These are phyloP conservation scores for Mimachlamys varia DNA, from an alignment of 2,888 invertebrate genomes.

Conservation along the genomic window DNA sequence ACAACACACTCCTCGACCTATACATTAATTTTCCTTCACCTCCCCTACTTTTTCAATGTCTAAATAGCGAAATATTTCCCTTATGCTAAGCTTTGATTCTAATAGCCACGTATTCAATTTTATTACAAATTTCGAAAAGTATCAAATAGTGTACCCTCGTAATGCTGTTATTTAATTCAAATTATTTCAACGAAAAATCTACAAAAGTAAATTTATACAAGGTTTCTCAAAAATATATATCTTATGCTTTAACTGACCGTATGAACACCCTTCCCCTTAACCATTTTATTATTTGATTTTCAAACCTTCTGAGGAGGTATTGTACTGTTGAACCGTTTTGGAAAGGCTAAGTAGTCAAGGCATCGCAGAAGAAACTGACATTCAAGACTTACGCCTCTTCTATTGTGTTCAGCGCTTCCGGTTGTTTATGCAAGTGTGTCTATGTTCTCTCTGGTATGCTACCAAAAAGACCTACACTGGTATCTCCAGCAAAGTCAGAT, in stretches of 20 bases:
- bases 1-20: background rate
- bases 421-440: background rate
- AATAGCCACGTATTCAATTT: no score
- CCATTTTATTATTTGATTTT: background rate
- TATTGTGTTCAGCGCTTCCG: conserved; percentile 5
- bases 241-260: no score
- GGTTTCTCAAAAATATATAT: no score
- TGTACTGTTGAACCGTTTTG: conserved; percentile 1
- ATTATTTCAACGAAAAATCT: no score
- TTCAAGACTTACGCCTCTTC: background rate
- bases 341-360: conserved; percentile 1
- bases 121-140: no score
- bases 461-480: background rate
- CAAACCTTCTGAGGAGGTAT: background rate
- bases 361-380: conserved; percentile 27
- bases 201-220: no score
- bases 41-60: no score
- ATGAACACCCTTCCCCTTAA: background rate
- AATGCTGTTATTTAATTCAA: no score
- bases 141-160: no score
- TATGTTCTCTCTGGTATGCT: background rate
- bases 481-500: background rate
- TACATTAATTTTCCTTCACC: background rate
- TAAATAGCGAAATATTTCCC: no score
- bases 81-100: no score